A percentile compares a stretch with the other conserved stretches of the same genome.
phyloP scores from a whole-genome alignment of 2,113 vertebrate genomes.

The Shinisaurus crocodilurus region DNA sequence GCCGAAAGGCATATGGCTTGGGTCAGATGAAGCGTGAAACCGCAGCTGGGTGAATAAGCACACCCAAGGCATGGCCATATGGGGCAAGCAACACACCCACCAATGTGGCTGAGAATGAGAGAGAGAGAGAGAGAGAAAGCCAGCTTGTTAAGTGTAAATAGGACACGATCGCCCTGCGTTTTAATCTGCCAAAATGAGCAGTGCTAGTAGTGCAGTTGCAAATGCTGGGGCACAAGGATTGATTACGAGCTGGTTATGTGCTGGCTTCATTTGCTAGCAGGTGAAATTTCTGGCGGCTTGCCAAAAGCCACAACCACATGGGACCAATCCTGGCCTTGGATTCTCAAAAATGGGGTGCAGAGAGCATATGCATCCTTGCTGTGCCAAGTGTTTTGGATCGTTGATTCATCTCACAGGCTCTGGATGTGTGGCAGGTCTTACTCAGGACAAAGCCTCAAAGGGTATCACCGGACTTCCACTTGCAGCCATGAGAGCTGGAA shows the following conservation, averaged over 20 bases:
- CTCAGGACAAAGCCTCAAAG: neutral
- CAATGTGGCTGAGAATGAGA: conserved; percentile 61
- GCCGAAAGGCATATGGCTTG: conserved; percentile 58
- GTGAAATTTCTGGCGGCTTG: conserved; percentile 31
- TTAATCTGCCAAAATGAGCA: conserved; percentile 70
- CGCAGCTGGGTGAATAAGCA: conserved; percentile 65
- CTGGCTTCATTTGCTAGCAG: conserved; percentile 30
- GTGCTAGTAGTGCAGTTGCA: conserved; percentile 54
- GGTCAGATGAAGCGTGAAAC: conserved; percentile 70
- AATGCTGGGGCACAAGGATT: conserved; percentile 53
- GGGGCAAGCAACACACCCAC: conserved; percentile 62
- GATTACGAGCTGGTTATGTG: conserved; percentile 56
- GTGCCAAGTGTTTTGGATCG: neutral
- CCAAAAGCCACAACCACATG: conserved; percentile 51
- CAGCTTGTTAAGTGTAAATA: conserved; percentile 52
- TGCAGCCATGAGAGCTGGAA: neutral
- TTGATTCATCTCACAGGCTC: neutral
- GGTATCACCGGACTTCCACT: neutral
- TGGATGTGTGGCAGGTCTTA: fast-evolving
- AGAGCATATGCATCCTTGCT: neutral
- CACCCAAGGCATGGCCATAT: conserved; percentile 60
- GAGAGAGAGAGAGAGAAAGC: conserved; percentile 58
- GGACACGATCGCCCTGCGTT: conserved; percentile 65
- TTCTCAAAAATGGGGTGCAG: neutral
- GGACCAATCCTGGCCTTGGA: neutral